phyloP scores from a whole-genome alignment of 2,797 vertebrate genomes.

The Notolabrus celidotus region DNA sequence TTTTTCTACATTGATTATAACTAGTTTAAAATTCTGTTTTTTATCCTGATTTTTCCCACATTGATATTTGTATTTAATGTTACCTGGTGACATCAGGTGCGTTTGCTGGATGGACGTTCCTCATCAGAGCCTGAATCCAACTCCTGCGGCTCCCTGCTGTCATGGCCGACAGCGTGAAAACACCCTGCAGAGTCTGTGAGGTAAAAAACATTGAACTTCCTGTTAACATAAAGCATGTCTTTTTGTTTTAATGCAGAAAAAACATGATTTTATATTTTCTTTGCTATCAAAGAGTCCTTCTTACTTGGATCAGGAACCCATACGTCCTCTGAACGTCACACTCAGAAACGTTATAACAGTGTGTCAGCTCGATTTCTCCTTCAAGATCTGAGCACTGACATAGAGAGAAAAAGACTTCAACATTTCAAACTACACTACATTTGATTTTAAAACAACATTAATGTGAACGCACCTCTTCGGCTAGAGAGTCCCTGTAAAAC shows the following conservation, averaged over 20 bases:
- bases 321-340: constrained; percentile 80
- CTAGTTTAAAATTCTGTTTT: too few relatives aligned
- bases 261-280: neutral
- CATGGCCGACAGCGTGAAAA: constrained; percentile 79
- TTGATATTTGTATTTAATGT: neutral
- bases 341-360: constrained; percentile 76
- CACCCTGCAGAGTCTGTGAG: constrained; percentile 63
- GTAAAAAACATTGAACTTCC: neutral
- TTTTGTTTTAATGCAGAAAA: neutral
- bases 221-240: neutral
- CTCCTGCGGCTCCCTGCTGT: constrained; percentile 82
- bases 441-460: neutral
- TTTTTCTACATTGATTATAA: too few relatives aligned
- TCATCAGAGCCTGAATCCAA: constrained; percentile 84
- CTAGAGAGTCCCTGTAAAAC: constrained; percentile 76
- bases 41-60: neutral
- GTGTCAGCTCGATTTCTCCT: constrained; percentile 78
- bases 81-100: constrained; percentile 79
- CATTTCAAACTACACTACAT: neutral
- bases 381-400: constrained; percentile 73
- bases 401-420: neutral
- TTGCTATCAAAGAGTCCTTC: neutral
- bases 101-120: constrained; percentile 70
- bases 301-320: constrained; percentile 83
- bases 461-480: constrained; percentile 74